A percentile compares a stretch with the other conserved stretches of the same genome.
phyloP scores from a whole-genome alignment of 2,888 invertebrate genomes.

The Seira musarum region DNA sequence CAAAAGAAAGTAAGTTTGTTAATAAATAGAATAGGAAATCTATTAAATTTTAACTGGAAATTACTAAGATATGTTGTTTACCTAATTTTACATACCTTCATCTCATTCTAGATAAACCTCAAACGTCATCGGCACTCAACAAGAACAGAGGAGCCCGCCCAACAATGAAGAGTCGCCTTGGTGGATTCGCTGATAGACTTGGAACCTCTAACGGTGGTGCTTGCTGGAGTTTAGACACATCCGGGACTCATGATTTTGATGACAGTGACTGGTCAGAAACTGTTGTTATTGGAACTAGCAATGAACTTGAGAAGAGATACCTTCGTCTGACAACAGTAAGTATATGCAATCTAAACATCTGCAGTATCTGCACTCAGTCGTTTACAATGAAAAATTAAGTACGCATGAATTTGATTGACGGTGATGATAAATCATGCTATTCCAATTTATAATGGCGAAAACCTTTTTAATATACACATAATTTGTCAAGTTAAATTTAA shows the following conservation, averaged over 20 bases:
- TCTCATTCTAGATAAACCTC: conserved; percentile 45
- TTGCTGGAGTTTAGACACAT: conserved; percentile 66
- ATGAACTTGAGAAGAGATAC: conserved; percentile 96
- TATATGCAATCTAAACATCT: conserved; percentile 34
- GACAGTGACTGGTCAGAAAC: conserved; percentile 57
- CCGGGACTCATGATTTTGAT: conserved; percentile 46
- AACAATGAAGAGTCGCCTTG: conserved; percentile 68
- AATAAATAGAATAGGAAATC: neutral
- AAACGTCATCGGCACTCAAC: neutral
- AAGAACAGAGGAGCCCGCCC: conserved; percentile 47
- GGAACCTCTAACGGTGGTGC: conserved; percentile 29
- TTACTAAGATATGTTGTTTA: no score
- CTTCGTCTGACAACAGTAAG: conserved; percentile 87
- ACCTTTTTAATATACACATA: no score
- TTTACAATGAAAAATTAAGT: no score
- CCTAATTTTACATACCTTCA: no score
- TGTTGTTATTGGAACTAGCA: conserved; percentile 73
- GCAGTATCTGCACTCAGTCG: no score
- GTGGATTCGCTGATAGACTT: conserved; percentile 65
- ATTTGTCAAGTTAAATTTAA: no score
- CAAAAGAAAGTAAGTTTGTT: conserved; percentile 72
- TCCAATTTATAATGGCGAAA: no score
- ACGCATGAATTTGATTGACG: neutral
- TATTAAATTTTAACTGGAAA: neutral
- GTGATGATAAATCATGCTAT: conserved; percentile 7